Evolutionary conservation across 2,113 vertebrate genomes (phyloP), one percentile per base, ranked within the genome.

Genomic region (Octodon degus): DNA sequence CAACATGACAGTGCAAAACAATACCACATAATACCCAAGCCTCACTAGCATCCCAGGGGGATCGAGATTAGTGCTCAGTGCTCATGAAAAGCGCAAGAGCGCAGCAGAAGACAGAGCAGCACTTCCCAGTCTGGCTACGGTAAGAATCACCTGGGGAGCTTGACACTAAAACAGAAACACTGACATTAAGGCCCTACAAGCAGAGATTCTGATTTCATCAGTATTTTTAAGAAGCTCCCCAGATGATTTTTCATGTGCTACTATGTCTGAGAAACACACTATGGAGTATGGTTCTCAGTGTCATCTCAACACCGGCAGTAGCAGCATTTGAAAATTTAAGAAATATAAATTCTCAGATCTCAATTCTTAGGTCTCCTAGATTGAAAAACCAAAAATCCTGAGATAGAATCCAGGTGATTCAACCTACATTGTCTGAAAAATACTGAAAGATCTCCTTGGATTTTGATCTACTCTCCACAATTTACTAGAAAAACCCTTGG

Each of bases 301-400:
- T 63, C 47, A 40, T 70, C 67, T 74, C 34, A 17, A 11, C 55
- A n/a, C 53, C 9, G 55, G 50, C 11, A 63, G 40, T 16, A 65
- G 17, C 50, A 79, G 47, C 24, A 92, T 19, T 43, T 65, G 76
- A 43, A 30, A 88, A 95, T 43, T 40, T 40, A 76, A 76, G 20
- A 86, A 95, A 93, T 63, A 47, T 55, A 85, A 65, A 91, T 65
- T 76, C 58, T 82, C 86, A 82, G 62, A 70, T 67, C 55, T 90
- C 30, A 74, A 70, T 70, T 70, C 67, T n/a, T 70, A n/a, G 34
- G 16, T 70, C 67, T 14, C 27, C 68, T 50, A 81, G n/a, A 67
- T 63, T 47, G 62, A 32, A 30, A 55, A 72, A 86, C 25, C 14
- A 20, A 19, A 76, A 95, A 76, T 20, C 55, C 43, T 43, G 22